phyloP scores from a whole-genome alignment of 2,888 invertebrate species.

The Parochlus steinenii region DNA sequence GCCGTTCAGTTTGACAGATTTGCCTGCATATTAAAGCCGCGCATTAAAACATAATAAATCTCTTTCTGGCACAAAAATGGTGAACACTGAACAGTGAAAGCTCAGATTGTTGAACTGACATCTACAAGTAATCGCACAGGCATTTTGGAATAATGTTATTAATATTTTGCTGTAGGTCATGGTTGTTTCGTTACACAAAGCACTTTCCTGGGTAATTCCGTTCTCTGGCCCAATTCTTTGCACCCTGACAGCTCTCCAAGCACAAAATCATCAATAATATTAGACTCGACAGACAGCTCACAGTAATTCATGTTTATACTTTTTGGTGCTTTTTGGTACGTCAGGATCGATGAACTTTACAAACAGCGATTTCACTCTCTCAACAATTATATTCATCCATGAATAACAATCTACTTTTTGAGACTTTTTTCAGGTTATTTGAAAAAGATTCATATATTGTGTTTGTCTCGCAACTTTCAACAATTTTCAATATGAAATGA shows the following conservation, averaged over 20 bases:
- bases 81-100: background rate
- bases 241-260: background rate
- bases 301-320: too few species aligned
- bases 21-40: too few species aligned
- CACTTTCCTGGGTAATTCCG: background rate
- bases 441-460: too few species aligned
- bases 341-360: too few species aligned
- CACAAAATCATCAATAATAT: too few species aligned
- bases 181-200: background rate
- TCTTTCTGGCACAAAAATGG: background rate
- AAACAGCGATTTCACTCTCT: too few species aligned
- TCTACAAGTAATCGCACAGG: background rate
- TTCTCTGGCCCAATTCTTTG: background rate
- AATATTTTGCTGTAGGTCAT: conserved; percentile 6
- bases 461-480: too few species aligned
- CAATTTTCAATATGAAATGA: too few species aligned
- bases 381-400: too few species aligned
- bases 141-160: conserved; percentile 5
- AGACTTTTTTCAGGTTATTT: too few species aligned
- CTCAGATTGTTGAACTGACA: background rate
- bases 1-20: conserved; percentile 1
- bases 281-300: too few species aligned
- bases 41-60: conserved; percentile 1
- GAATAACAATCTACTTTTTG: too few species aligned
- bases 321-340: background rate